Evolutionary conservation across 2,888 invertebrate genomes (phyloP).

Genomic region (Helobdella robusta): DNA sequence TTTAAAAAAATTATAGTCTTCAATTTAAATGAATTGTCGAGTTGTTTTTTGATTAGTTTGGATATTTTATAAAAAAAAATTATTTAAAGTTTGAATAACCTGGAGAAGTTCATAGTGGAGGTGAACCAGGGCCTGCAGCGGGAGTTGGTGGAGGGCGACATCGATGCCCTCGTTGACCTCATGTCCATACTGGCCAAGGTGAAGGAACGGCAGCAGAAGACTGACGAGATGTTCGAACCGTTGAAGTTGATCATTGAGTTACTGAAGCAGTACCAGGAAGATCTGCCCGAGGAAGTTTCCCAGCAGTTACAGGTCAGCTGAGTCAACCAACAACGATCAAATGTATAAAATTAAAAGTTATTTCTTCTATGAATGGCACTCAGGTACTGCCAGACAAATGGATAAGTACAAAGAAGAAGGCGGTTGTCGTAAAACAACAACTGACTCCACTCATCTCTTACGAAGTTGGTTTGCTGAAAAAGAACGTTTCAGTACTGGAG

Average conservation of each 20-base stretch:
- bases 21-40: no score
- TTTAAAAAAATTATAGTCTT: no score
- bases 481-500: conserved; percentile 76
- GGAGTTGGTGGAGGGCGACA: conserved; percentile 76
- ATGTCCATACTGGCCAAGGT: conserved; percentile 87
- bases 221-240: conserved; percentile 91
- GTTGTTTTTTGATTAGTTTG: no score
- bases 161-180: conserved; percentile 74
- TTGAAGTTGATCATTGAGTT: conserved; percentile 83
- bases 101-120: conserved; percentile 75
- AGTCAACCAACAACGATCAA: neutral
- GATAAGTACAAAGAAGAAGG: conserved; percentile 84
- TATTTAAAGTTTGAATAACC: conserved; percentile 65
- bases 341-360: neutral
- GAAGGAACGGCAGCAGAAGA: conserved; percentile 73
- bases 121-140: conserved; percentile 77
- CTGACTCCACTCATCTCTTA: conserved; percentile 86
- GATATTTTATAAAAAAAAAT: no score
- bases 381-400: conserved; percentile 89
- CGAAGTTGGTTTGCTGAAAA: conserved; percentile 80
- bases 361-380: conserved; percentile 41
- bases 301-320: conserved; percentile 64
- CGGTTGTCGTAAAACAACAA: conserved; percentile 79
- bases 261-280: conserved; percentile 85
- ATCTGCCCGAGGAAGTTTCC: conserved; percentile 90